A percentile compares a stretch with the other conserved stretches of the same genome.
phyloP scores from a whole-genome alignment of 92 coral and sea anemone species.

The Palythoa grandis region DNA sequence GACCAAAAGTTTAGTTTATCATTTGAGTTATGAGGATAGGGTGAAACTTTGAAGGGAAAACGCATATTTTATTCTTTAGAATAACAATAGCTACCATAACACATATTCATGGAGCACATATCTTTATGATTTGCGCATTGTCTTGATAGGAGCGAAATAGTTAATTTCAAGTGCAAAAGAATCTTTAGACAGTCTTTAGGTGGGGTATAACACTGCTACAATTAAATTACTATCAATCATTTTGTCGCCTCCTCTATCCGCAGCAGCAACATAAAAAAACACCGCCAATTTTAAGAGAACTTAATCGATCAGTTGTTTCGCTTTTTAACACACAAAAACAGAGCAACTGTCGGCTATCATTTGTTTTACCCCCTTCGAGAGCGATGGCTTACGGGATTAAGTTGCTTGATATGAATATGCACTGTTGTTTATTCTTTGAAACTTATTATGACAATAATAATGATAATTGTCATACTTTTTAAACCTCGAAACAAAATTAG shows the following conservation, averaged over 20 bases:
- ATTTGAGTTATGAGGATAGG: not conserved
- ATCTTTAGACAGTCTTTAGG: constrained; percentile 39
- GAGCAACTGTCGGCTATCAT: constrained; percentile 23
- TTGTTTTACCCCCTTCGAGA: constrained; percentile 49
- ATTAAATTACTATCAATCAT: constrained; percentile 48
- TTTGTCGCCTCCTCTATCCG: constrained; percentile 45
- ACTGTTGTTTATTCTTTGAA: not conserved
- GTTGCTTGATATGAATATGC: not conserved
- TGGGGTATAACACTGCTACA: constrained; percentile 44
- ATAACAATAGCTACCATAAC: constrained; percentile 7
- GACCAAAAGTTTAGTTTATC: not conserved
- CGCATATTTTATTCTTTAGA: not conserved
- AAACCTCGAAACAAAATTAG: not conserved
- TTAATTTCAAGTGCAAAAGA: constrained; percentile 37
- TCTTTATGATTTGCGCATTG: constrained; percentile 29
- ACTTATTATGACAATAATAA: not conserved
- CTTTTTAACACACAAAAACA: constrained; percentile 5
- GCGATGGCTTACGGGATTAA: constrained; percentile 19
- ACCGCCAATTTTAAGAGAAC: constrained; percentile 38
- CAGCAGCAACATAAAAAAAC: constrained; percentile 37
- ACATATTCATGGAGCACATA: not conserved
- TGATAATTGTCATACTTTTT: not conserved
- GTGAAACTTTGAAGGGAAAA: not conserved
- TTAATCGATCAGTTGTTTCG: constrained; percentile 42
- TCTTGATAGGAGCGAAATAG: constrained; percentile 27